phyloP scores from a whole-genome alignment of 2,888 invertebrate species.

The Carterocephalus palaemon region DNA sequence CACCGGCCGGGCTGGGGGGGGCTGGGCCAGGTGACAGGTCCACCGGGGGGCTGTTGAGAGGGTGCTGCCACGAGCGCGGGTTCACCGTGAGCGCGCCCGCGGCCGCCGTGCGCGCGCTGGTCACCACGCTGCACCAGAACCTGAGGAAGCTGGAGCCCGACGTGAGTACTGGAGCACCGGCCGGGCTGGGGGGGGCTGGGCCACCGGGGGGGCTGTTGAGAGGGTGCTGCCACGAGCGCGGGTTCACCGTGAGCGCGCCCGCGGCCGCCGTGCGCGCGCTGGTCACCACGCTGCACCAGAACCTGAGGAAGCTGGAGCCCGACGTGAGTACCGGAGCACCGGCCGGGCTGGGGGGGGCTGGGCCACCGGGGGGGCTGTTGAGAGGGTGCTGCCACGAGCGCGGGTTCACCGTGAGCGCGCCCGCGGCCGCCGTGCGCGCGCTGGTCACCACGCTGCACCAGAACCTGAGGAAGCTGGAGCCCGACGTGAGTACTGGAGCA shows the following conservation, averaged over 20 bases:
- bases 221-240: constrained; percentile 75
- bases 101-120: constrained; percentile 92
- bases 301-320: constrained; percentile 94
- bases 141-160: constrained; percentile 95
- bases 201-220: constrained; percentile 25
- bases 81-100: constrained; percentile 92
- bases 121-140: constrained; percentile 97
- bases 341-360: no score
- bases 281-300: constrained; percentile 96
- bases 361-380: no score
- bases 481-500: no score
- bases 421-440: no score
- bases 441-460: no score
- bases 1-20: constrained; percentile 57
- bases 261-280: constrained; percentile 93
- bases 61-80: constrained; percentile 80
- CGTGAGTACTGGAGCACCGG: constrained; percentile 52
- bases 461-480: no score
- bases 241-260: constrained; percentile 92
- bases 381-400: no score
- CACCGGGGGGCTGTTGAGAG: no score
- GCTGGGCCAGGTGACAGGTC: constrained; percentile 43
- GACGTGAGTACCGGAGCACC: constrained; percentile 79
- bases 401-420: no score
- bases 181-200: constrained; percentile 53